Conservation (phyloP, 2,888 invertebrate genomes). For the Callimorpha dominula region DNA sequence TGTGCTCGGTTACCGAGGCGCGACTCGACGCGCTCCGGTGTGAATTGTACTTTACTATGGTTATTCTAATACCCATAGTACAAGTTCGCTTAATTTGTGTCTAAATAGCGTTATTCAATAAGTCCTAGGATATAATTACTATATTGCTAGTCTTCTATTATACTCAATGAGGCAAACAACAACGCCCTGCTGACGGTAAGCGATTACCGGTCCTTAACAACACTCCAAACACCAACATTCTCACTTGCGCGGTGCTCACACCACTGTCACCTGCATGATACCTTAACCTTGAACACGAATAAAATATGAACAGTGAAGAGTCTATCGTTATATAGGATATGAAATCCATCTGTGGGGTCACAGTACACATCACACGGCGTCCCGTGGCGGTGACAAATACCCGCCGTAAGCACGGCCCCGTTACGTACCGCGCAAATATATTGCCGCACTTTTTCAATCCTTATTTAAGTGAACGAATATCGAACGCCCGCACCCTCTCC, state of each 20-base stretch:
- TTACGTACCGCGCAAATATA: conserved; percentile 33
- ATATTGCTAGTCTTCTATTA: not conserved
- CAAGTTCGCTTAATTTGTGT: not conserved
- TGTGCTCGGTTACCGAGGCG: too few species aligned
- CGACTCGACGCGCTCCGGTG: too few species aligned
- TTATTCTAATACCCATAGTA: too few species aligned
- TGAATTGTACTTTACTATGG: too few species aligned
- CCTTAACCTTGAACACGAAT: not conserved
- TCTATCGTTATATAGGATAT: not conserved
- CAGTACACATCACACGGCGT: not conserved
- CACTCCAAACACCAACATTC: too few species aligned
- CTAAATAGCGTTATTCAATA: not conserved
- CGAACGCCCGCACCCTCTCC: conserved; percentile 19
- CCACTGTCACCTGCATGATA: not conserved
- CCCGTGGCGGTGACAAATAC: conserved; percentile 21
- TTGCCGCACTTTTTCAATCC: conserved; percentile 45
- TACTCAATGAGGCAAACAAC: not conserved
- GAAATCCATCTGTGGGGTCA: not conserved
- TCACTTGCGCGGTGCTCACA: not conserved
- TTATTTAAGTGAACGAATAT: conserved; percentile 45
- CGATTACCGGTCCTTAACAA: too few species aligned
- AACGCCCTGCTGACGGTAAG: not conserved
- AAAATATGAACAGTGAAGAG: conserved; percentile 3
- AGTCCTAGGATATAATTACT: not conserved
- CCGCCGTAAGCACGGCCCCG: conserved; percentile 14